Evolutionary conservation across 2,797 vertebrate genomes (phyloP).

Genomic region (Argya squamiceps): DNA sequence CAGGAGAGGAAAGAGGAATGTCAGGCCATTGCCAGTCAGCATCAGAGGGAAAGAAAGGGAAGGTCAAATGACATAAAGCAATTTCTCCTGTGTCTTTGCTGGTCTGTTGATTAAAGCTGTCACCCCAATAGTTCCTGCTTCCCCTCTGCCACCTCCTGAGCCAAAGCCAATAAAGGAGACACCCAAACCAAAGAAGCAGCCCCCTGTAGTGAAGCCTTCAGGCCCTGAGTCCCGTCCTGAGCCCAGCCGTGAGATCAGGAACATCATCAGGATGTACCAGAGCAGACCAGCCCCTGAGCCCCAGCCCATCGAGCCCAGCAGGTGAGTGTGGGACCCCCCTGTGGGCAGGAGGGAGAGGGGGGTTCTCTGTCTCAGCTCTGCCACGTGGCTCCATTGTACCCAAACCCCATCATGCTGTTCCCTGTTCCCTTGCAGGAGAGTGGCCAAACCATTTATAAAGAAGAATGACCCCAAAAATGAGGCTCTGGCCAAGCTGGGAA

Average conservation of each 20-base stretch:
- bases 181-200: background rate
- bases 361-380: background rate
- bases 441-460: slow-evolving; percentile 79
- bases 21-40: background rate
- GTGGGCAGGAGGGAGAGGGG: background rate
- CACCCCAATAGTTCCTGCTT: background rate
- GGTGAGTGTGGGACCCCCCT: slow-evolving; percentile 68
- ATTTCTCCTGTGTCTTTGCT: background rate
- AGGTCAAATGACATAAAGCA: background rate
- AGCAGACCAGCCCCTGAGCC: slow-evolving; percentile 80
- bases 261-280: slow-evolving; percentile 92
- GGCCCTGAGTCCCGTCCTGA: background rate
- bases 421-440: slow-evolving; percentile 60
- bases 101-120: background rate
- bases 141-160: background rate
- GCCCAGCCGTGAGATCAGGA: slow-evolving; percentile 87
- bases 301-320: slow-evolving; percentile 76
- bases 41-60: background rate
- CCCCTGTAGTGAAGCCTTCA: background rate
- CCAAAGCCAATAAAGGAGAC: background rate
- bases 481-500: slow-evolving; percentile 85
- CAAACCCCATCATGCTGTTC: background rate
- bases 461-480: slow-evolving; percentile 90
- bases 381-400: background rate
- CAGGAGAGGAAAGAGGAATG: background rate